Evolutionary conservation across 1,140 invertebrate species (phyloP).

Genomic region (Chironomus striatipennis): DNA sequence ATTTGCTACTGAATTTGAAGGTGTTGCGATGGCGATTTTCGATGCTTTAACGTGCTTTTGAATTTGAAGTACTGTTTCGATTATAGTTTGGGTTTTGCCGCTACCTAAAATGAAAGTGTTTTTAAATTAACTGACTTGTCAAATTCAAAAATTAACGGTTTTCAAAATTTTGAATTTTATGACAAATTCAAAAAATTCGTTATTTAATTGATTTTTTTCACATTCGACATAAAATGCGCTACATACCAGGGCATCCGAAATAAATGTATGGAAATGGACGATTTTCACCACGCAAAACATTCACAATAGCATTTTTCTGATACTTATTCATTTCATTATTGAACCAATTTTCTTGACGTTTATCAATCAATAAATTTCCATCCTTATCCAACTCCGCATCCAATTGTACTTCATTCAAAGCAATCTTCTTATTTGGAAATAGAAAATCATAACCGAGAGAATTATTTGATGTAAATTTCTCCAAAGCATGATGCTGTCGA

Average conservation of each 20-base stretch:
- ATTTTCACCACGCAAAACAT: slow-evolving; percentile 63
- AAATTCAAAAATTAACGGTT: no score
- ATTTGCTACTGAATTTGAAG: slow-evolving; percentile 83
- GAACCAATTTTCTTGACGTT: slow-evolving; percentile 51
- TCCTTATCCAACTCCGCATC: slow-evolving; percentile 33
- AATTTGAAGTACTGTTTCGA: slow-evolving; percentile 80
- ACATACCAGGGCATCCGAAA: slow-evolving; percentile 73
- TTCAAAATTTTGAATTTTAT: no score
- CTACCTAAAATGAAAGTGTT: slow-evolving; percentile 56
- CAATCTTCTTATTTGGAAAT: slow-evolving; percentile 49
- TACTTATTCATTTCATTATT: slow-evolving; percentile 65
- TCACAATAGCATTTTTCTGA: slow-evolving; percentile 68
- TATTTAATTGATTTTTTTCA: no score
- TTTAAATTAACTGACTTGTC: no score
- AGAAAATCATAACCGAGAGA: slow-evolving; percentile 52
- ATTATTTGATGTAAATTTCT: slow-evolving; percentile 43
- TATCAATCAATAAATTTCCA: slow-evolving; percentile 24
- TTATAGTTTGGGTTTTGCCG: slow-evolving; percentile 88
- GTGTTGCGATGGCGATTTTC: slow-evolving; percentile 71
- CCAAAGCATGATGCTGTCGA: slow-evolving; percentile 57
- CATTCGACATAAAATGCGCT: no score
- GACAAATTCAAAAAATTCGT: no score
- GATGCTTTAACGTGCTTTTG: slow-evolving; percentile 51
- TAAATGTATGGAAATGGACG: slow-evolving; percentile 79
- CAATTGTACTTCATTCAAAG: slow-evolving; percentile 34